Evolutionary conservation across 1,140 invertebrate species (phyloP).

Genomic region (Drosophila yakuba): DNA sequence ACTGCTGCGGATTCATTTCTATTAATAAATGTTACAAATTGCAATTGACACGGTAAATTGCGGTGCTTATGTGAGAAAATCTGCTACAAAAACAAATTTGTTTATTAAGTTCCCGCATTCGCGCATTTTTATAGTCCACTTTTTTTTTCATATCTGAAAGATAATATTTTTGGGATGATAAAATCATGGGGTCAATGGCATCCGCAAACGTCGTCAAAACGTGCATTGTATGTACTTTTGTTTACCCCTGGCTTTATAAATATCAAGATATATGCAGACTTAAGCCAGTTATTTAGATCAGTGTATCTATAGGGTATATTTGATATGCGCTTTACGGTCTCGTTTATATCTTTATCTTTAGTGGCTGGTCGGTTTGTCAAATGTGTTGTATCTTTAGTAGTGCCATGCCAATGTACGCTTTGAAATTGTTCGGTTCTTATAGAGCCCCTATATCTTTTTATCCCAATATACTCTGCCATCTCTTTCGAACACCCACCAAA

Average conservation of each 20-base stretch:
- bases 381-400: neutral
- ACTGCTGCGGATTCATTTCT: neutral
- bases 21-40: neutral
- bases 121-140: too few relatives aligned
- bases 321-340: neutral
- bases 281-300: neutral
- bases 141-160: too few relatives aligned
- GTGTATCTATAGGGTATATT: neutral
- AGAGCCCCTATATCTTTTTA: conserved; percentile 2
- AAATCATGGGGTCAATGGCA: neutral
- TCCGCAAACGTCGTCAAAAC: neutral
- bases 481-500: neutral
- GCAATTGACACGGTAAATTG: neutral
- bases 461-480: conserved; percentile 1
- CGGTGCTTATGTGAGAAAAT: neutral
- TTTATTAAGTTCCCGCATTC: too few relatives aligned
- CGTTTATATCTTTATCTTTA: neutral
- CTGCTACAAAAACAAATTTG: too few relatives aligned
- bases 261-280: neutral
- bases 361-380: neutral
- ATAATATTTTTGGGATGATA: neutral
- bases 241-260: too few relatives aligned
- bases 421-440: neutral
- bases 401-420: neutral
- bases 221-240: too few relatives aligned